Percentiles rank a stretch among this genome's conserved stretches.
Evolutionary conservation across 2,113 vertebrate genomes (phyloP).

Genomic region (Caranx melampygus): DNA sequence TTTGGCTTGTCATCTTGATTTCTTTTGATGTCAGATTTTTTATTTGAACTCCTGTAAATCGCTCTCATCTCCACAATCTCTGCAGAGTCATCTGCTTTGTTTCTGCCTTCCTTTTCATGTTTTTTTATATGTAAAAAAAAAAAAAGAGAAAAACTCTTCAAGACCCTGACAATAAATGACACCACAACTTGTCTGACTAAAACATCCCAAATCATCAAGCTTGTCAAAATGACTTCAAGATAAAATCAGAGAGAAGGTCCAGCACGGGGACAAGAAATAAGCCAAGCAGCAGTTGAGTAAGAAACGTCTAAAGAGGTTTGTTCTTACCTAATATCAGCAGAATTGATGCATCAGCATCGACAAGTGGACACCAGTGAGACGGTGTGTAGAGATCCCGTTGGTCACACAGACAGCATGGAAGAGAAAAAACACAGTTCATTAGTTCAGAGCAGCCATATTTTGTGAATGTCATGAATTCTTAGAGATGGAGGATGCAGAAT

Average conservation of each 20-base stretch:
- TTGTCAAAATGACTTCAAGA: neutral
- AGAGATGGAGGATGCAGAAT: neutral
- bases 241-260: neutral
- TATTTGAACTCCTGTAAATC: neutral
- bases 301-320: neutral
- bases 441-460: neutral
- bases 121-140: neutral
- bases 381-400: neutral
- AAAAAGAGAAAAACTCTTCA: neutral
- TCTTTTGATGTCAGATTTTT: constrained; percentile 19
- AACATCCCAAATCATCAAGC: neutral
- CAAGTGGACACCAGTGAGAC: neutral
- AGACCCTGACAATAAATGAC: neutral
- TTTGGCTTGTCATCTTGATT: constrained; percentile 3
- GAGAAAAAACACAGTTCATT: constrained; percentile 21
- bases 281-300: neutral
- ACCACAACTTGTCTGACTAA: neutral
- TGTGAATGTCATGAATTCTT: neutral
- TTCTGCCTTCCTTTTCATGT: neutral
- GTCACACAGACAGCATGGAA: neutral
- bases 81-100: neutral
- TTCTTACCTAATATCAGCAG: constrained; percentile 65
- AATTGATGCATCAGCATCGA: constrained; percentile 16
- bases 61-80: constrained; percentile 9
- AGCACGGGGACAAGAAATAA: neutral